A percentile compares a stretch with the other conserved stretches of the same genome.
phyloP scores from a whole-genome alignment of 2,113 vertebrate genomes.

The Condylura cristata region DNA sequence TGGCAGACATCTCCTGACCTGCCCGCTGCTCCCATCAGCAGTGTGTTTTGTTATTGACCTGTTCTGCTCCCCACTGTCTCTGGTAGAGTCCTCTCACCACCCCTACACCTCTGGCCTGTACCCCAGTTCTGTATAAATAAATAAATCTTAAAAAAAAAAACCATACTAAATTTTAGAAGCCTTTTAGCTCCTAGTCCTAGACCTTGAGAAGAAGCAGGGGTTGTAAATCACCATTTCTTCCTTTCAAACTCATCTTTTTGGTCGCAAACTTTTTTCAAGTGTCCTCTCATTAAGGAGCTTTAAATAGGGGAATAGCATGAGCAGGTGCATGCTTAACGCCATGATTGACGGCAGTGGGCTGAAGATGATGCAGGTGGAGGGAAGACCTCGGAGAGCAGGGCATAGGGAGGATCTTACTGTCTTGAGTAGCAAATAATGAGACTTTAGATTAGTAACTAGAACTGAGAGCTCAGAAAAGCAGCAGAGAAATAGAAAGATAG shows the following conservation, averaged over 20 bases:
- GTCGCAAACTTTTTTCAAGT: neutral
- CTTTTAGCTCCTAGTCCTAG: neutral
- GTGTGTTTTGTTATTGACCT: no score
- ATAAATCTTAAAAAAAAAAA: no score
- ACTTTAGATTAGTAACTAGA: neutral
- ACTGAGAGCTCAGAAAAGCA: neutral
- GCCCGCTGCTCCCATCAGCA: no score
- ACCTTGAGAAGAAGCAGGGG: neutral
- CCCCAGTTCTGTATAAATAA: no score
- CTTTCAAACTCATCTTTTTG: neutral
- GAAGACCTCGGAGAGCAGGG: neutral
- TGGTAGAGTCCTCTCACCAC: no score
- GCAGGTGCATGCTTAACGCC: neutral
- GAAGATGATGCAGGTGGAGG: neutral
- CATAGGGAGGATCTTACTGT: neutral
- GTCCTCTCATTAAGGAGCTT: neutral
- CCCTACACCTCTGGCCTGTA: no score
- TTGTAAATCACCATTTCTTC: neutral
- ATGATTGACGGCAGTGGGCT: neutral
- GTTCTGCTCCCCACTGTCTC: no score
- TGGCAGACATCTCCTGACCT: no score
- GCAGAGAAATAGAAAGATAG: neutral
- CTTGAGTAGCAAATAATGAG: neutral
- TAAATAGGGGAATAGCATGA: neutral
- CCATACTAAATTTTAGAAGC: neutral